phyloP scores from a whole-genome alignment of 2,113 vertebrate genomes.

The Acanthisitta chloris region DNA sequence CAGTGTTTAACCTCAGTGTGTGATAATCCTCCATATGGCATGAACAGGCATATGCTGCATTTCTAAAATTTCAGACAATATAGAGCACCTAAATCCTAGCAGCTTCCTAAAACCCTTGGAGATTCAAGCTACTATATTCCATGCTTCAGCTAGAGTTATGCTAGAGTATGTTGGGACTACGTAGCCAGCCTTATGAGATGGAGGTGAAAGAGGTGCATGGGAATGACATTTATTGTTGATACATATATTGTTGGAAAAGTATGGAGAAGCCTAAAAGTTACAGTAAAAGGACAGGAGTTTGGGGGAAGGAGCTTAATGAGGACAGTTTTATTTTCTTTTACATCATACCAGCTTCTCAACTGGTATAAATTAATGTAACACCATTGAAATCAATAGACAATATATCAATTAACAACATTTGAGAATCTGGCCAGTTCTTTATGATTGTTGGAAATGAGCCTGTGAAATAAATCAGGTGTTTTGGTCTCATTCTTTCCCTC shows the following conservation, averaged over 20 bases:
- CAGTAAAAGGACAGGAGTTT: conserved; percentile 24
- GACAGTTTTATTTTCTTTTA: conserved; percentile 1
- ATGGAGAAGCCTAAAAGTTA: conserved; percentile 42
- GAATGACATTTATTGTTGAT: conserved; percentile 18
- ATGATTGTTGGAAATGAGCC: background rate
- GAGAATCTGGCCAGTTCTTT: background rate
- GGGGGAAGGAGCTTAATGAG: background rate
- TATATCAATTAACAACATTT: background rate
- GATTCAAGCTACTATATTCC: conserved; percentile 45
- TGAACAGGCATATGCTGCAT: conserved; percentile 18
- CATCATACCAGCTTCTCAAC: background rate
- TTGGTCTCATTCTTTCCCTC: conserved; percentile 35
- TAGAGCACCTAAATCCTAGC: conserved; percentile 51
- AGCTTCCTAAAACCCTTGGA: conserved; percentile 42
- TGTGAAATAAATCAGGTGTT: background rate
- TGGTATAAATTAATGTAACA: conserved; percentile 3
- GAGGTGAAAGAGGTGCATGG: background rate
- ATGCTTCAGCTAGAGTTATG: conserved; percentile 52
- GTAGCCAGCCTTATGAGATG: background rate
- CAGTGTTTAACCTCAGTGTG: background rate
- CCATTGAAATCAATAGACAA: background rate
- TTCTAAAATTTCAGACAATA: conserved; percentile 28
- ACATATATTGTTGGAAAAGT: conserved; percentile 28
- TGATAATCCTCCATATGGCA: conserved; percentile 7
- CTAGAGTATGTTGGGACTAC: conserved; percentile 42